Evolutionary conservation across 2,888 invertebrate genomes (phyloP).

Genomic region (Minunthozetes semirufus): DNA sequence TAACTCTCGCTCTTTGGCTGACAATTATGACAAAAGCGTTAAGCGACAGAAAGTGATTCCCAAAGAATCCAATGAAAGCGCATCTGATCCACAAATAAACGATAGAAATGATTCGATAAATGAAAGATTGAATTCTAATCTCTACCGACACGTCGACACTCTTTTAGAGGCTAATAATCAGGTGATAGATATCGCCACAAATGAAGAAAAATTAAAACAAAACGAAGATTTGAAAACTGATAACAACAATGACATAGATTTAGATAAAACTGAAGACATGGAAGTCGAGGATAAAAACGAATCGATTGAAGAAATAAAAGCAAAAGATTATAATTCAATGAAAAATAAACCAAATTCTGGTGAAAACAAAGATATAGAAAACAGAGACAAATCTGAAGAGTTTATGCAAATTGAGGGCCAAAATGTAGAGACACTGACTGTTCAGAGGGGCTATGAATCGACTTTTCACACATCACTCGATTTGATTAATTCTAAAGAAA

Average conservation of each 20-base stretch:
- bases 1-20: conserved; percentile 40
- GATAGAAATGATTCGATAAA: conserved; percentile 31
- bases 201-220: conserved; percentile 33
- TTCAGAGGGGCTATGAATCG: conserved; percentile 30
- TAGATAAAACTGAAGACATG: conserved; percentile 35
- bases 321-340: not conserved
- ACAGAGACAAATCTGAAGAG: conserved; percentile 33
- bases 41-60: conserved; percentile 36
- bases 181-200: conserved; percentile 31
- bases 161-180: conserved; percentile 26
- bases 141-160: conserved; percentile 33
- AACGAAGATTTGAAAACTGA: conserved; percentile 21
- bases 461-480: conserved; percentile 28
- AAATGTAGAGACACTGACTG: conserved; percentile 52
- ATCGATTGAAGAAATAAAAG: conserved; percentile 34
- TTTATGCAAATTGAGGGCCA: conserved; percentile 50
- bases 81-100: conserved; percentile 25
- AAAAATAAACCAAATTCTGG: not conserved
- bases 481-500: not conserved
- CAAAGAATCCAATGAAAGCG: conserved; percentile 7
- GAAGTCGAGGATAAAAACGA: conserved; percentile 37
- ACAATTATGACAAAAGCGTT: conserved; percentile 37
- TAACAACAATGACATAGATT: conserved; percentile 15
- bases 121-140: not conserved
- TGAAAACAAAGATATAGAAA: conserved; percentile 25